Evolutionary conservation across 2,888 invertebrate species (phyloP).

Genomic region (Hetaerina titia): DNA sequence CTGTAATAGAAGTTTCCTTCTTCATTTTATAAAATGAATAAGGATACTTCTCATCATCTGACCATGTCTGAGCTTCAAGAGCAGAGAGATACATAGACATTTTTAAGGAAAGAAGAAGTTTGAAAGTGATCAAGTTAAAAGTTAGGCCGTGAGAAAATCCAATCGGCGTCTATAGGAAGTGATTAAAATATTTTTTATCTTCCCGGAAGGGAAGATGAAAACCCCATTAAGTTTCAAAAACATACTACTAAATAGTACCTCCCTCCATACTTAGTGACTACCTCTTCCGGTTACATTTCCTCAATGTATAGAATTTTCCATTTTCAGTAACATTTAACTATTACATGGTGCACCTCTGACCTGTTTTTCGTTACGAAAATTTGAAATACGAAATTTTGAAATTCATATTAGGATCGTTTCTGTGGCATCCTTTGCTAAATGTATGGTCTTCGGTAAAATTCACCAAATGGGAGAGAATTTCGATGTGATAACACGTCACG

Average conservation of each 20-base stretch:
- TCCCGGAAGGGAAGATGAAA: too few species aligned
- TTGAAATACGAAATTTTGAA: not conserved
- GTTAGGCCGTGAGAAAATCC: not conserved
- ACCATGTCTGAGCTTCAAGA: too few species aligned
- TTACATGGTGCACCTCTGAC: not conserved
- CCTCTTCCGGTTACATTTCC: not conserved
- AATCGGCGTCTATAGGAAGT: not conserved
- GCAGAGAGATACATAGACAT: too few species aligned
- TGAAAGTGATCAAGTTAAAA: not conserved
- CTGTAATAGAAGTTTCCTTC: not conserved
- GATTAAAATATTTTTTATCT: not conserved
- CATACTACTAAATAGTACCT: too few species aligned
- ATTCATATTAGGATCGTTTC: not conserved
- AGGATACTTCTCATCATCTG: too few species aligned
- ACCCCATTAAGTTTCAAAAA: too few species aligned
- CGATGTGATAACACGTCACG: not conserved
- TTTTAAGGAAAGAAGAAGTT: not conserved
- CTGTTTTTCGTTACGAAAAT: not conserved
- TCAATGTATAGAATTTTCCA: not conserved
- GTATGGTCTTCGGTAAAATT: too few species aligned
- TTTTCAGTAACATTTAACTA: not conserved
- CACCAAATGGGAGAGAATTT: too few species aligned
- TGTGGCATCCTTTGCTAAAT: not conserved
- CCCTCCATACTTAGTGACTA: not conserved
- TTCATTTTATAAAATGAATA: not conserved